A percentile compares a stretch with the other conserved stretches of the same genome.
These are phyloP conservation scores for Pogona vitticeps DNA, from an alignment of 2,113 vertebrate species.

Conservation along the genomic window DNA sequence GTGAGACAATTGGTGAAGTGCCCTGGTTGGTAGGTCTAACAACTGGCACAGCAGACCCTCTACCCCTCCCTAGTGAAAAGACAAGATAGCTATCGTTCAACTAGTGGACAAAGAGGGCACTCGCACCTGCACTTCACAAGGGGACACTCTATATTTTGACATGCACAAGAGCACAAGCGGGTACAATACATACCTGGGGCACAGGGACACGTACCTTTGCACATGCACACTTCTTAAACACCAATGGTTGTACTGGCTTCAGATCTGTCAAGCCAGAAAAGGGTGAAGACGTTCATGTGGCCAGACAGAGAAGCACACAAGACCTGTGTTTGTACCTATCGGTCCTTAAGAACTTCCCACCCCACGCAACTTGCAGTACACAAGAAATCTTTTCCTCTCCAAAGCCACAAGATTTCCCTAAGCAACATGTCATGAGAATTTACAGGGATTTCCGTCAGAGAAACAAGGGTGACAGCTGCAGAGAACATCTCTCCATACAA, in stretches of 20 bases:
- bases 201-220: conserved; percentile 69
- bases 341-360: conserved; percentile 53
- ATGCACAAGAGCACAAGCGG: conserved; percentile 79
- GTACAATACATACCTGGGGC: conserved; percentile 59
- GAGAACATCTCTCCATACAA: conserved; percentile 65
- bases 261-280: conserved; percentile 59
- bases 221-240: conserved; percentile 70
- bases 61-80: conserved; percentile 4
- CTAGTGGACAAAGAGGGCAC: conserved; percentile 67
- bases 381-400: conserved; percentile 32
- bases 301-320: conserved; percentile 56
- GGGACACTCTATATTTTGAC: conserved; percentile 71
- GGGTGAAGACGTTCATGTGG: conserved; percentile 34
- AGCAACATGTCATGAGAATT: conserved; percentile 23
- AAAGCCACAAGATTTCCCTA: conserved; percentile 24
- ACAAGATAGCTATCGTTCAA: conserved; percentile 62
- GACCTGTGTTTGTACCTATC: conserved; percentile 35
- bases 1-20: conserved; percentile 35
- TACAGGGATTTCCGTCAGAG: conserved; percentile 60
- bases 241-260: conserved; percentile 21
- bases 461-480: conserved; percentile 54
- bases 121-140: conserved; percentile 64
- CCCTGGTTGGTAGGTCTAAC: background rate
- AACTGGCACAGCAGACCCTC: background rate
- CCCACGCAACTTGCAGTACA: conserved; percentile 52